Percentiles rank a stretch among this genome's conserved stretches.
These are phyloP conservation scores for Petrolisthes cinctipes DNA, from an alignment of 2,888 invertebrate species.

Conservation along the genomic window DNA sequence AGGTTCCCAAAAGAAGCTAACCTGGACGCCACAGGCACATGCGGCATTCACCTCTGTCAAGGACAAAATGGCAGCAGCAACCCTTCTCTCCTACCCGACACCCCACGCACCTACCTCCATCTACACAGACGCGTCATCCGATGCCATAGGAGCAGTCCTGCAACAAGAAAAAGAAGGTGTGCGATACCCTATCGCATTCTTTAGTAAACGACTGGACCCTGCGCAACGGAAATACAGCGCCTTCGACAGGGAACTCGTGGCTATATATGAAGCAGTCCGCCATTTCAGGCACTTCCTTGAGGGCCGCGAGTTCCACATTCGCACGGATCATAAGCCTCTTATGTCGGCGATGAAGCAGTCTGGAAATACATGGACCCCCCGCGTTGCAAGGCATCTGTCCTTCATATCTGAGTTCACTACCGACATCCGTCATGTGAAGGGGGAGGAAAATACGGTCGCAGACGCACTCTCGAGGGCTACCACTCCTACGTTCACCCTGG, in stretches of 20 bases:
- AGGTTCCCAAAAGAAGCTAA: too few species aligned
- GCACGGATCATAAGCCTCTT: conserved; percentile 66
- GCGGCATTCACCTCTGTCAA: too few species aligned
- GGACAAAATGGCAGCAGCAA: neutral
- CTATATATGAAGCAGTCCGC: neutral
- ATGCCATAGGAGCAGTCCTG: conserved; percentile 66
- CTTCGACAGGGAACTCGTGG: too few species aligned
- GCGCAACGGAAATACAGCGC: conserved; percentile 68
- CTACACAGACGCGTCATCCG: conserved; percentile 60
- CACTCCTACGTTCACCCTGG: too few species aligned
- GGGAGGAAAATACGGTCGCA: neutral
- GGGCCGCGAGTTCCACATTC: conserved; percentile 68
- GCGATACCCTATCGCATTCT: conserved; percentile 67
- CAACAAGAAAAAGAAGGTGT: conserved; percentile 65
- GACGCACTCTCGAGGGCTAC: neutral
- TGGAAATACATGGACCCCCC: conserved; percentile 68
- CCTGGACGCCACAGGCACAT: too few species aligned
- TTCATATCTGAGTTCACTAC: conserved; percentile 69
- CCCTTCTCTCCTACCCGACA: conserved; percentile 1
- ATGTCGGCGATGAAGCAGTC: conserved; percentile 68
- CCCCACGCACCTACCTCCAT: neutral
- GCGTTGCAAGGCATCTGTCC: conserved; percentile 68
- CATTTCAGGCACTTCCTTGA: conserved; percentile 67
- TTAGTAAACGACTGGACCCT: conserved; percentile 63
- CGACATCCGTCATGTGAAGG: conserved; percentile 68